A percentile compares a stretch with the other conserved stretches of the same genome.
phyloP scores from a whole-genome alignment of 1,140 invertebrate genomes.

The Drosophila murphyi region DNA sequence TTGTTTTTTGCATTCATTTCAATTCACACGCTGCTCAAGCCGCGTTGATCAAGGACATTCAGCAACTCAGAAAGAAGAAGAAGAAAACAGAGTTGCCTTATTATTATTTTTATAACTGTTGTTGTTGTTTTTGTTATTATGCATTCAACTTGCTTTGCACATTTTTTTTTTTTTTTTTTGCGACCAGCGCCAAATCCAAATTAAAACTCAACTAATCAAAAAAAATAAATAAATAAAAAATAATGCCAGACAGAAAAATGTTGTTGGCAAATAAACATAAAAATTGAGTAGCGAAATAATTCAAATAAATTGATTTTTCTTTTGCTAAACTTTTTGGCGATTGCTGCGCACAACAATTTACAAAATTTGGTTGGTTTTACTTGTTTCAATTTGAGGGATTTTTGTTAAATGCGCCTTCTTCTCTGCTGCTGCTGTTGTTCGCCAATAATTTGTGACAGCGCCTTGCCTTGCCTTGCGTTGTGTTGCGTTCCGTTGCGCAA shows the following conservation, averaged over 20 bases:
- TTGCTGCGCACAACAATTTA: constrained; percentile 2
- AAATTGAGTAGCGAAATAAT: not conserved
- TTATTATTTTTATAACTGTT: not conserved
- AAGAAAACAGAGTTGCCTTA: too few species aligned
- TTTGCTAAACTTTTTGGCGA: not conserved
- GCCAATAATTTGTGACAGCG: not conserved
- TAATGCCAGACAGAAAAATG: not conserved
- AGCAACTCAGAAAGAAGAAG: too few species aligned
- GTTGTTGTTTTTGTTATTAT: not conserved
- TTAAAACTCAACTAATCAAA: not conserved
- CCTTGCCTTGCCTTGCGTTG: constrained; percentile 33
- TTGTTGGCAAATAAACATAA: not conserved
- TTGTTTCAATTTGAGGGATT: too few species aligned
- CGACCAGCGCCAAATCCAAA: constrained; percentile 2
- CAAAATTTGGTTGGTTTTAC: not conserved
- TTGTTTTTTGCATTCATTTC: too few species aligned
- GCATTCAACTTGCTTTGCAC: too few species aligned
- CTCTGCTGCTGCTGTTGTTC: too few species aligned
- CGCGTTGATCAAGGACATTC: not conserved
- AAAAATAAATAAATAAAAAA: not conserved
- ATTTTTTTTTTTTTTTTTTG: not conserved
- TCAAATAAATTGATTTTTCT: constrained; percentile 11
- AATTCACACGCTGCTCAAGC: not conserved
- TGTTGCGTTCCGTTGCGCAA: constrained; percentile 41
- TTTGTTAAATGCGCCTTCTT: constrained; percentile 13